Base-by-base conservation (phyloP, 2,797 vertebrate species). In the Enteromius radiatus region DNA sequence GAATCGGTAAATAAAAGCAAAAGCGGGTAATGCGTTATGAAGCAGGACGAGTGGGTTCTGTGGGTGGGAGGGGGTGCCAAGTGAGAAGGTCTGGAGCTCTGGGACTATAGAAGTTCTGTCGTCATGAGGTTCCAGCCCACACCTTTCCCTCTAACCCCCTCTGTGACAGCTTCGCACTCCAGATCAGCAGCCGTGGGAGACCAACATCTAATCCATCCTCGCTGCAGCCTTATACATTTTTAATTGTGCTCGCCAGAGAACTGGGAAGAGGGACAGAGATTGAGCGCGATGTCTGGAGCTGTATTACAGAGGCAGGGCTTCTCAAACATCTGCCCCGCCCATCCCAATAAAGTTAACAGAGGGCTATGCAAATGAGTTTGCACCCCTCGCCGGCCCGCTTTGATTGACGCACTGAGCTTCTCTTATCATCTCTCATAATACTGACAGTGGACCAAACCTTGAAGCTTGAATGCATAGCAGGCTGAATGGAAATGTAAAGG, bases 101-200 rank as follows among this genome's bases (percentile, higher is more conserved):
- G 61, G 61, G 61, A 63, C 61, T 63, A 31, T 63, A 63, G 61
- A 63, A 31, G 52, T 69, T 71, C 54, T 45, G 19, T 71, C 74
- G 26, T 59, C 38, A 28, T 64, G 31, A 47, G 73, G n/a, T 63
- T 82, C 78, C 83, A 82, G 81, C 84, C 85, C 80, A 78, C 83
- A 81, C 80, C 80, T 81, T 80, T 79, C 26, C 28, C 67, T 76
- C 84, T 82, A 87, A 77, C 86, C 77, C 89, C 89, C 87, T 88
- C 86, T 78, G 76, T 95, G 95, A 96, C 95, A 95, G 93, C 91
- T 93, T 95, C 90, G 92, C 88, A 92, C 89, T 91, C 87, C 64
- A 90, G 92, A 94, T 93, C 92, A 91, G 91, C 88, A 92, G 92
- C 89, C 87, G 86, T 76, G 81, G 84, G 89, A 91, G 91, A 92